phyloP scores from a whole-genome alignment of 2,113 vertebrate genomes.

The Clarias magur region DNA sequence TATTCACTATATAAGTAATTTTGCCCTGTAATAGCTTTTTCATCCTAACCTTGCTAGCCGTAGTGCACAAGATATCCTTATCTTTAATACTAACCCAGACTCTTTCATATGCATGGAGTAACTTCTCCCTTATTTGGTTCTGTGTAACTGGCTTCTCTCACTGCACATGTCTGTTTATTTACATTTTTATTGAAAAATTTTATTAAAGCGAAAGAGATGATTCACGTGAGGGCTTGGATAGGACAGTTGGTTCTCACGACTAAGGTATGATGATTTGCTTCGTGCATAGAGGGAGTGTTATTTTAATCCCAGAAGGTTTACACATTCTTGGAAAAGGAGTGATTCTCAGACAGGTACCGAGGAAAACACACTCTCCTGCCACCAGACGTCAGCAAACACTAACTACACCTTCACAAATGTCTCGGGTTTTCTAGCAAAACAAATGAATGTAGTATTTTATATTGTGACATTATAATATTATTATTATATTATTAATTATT shows the following conservation, averaged over 20 bases:
- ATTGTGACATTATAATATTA: no score
- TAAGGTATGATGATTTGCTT: background rate
- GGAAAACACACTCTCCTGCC: background rate
- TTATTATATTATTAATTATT: no score
- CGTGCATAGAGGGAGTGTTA: slow-evolving; percentile 13
- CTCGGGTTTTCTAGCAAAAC: no score
- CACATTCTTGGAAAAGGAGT: slow-evolving; percentile 9
- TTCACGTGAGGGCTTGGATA: background rate
- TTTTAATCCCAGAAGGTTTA: slow-evolving; percentile 23
- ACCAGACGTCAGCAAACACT: background rate
- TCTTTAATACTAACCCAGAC: background rate
- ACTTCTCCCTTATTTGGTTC: background rate
- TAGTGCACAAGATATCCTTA: background rate
- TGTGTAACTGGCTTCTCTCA: background rate
- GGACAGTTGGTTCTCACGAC: background rate
- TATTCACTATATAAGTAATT: background rate
- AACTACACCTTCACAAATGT: background rate
- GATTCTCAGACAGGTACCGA: background rate
- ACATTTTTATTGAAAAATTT: background rate
- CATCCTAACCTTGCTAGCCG: background rate
- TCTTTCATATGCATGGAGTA: background rate
- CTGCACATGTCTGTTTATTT: background rate
- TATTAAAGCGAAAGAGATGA: background rate
- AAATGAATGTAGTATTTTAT: background rate
- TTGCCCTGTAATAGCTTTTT: background rate